Base-by-base conservation (phyloP, 2,113 vertebrate species). In the Paralichthys olivaceus region DNA sequence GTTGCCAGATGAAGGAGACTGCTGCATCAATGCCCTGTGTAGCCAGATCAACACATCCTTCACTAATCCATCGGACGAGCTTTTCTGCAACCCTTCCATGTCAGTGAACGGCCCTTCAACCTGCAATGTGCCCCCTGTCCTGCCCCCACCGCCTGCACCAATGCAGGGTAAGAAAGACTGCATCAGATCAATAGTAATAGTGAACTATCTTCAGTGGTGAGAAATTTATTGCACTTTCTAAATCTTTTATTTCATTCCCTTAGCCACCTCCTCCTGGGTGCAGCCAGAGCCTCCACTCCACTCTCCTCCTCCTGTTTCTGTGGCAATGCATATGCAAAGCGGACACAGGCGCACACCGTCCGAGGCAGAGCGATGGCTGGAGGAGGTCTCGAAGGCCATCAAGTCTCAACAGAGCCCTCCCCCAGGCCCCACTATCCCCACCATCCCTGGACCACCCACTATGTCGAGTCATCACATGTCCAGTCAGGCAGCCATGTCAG, bases 321-420 rank as follows among this genome's bases (percentile, higher is more conserved):
- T 67, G 29, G 81, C 74, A 0, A 77, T 85, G 70, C 89, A 80
- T 55, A 69, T 75, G 77, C 87, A 87, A 26, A 77, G 93, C 0
- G 95, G 97, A 28, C 97, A 98, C 91, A 95, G 88, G 75, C 94
- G 97, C 45, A 98, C 97, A 0, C 96, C 97, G 0, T 98, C 97
- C 0, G 97, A 98, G 86, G 97, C 97, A 0, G 97, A 98, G 84
- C 88, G 96, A 32, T 98, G 97, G 97, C 81, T 98, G 60, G 96
- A 98, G 56, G 96, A 98, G 69, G 97, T 97, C 14, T 95, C 97
- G 45, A 95, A 96, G 72, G 94, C 91, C 0, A 96, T 96, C 49
- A 96, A 93, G 74, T 90, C 95, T 3, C 96, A 96, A 69, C 95
- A 95, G 67, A 95, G 93, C 17, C 94, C 93, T 22, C 91, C 92